Base-by-base conservation (phyloP, 1,140 invertebrate species). In the Cyphomyrmex costatus region DNA sequence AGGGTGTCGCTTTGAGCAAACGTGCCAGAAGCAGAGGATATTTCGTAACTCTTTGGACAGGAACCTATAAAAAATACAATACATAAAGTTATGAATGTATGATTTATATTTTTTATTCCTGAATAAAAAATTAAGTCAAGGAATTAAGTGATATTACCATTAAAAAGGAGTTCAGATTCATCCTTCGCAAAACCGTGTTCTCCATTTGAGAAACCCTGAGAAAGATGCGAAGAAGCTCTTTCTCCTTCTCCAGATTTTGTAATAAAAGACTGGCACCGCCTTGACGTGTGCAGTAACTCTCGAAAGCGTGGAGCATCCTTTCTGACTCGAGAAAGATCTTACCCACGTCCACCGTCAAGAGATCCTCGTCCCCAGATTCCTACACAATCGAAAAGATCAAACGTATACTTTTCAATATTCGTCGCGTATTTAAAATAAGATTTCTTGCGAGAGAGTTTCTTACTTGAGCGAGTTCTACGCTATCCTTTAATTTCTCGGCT, bases 111-210 rank as follows among this genome's bases (percentile, higher is more conserved):
- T 16, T 24, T 24, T 7, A 10, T 63, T n/a, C 21, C 0, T 30
- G 6, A 46, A 7, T 82, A 58, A 30, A 21, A 19, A 16, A 3
- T 60, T 42, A 63, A 46, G 0, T 42, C 2, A 10, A 49, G 8
- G 4, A 46, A 46, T 58, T 27, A 30, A 10, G 3, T 24, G 4
- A 61, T 12, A 65, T 96, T 95, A 98, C 98, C 98, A 99, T 99
- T 30, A 99, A 96, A 94, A 99, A 99, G 8, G 98, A 99, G 94
- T 99, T 98, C 21, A 99, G 96, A 94, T 99, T 99, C 98, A 99
- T 99, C 89, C 98, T 96, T 88, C 98, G 96, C 83, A 99, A 95
- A 51, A 99, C 97, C 0, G 98, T 97, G 93, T 99, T 99, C 94
- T 99, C 98, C 97, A 99, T 99, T 95, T 99, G 99, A 0, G 98